A percentile compares a stretch with the other conserved stretches of the same genome.
Evolutionary conservation across 2,888 invertebrate genomes (phyloP).

Genomic region (Oegoconia quadripuncta): DNA sequence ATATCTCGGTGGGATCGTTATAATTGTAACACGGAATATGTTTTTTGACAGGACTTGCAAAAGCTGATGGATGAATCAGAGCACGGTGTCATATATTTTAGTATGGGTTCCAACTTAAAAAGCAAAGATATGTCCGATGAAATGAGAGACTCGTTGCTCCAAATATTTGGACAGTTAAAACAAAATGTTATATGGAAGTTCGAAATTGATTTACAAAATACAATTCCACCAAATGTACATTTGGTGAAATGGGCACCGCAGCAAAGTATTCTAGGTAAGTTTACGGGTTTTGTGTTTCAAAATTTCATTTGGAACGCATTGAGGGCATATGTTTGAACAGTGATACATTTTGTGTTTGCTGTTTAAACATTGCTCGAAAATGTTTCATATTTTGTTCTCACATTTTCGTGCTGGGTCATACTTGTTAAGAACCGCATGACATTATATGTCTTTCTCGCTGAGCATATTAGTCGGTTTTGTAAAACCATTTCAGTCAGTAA

Average conservation of each 20-base stretch:
- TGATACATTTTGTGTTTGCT: no score
- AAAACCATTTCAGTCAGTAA: no score
- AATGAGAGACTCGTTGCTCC: slow-evolving; percentile 39
- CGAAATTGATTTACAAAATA: slow-evolving; percentile 39
- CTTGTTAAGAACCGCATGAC: no score
- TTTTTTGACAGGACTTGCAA: slow-evolving; percentile 44
- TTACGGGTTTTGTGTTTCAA: no score
- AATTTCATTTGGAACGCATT: no score
- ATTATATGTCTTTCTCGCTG: no score
- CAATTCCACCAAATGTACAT: slow-evolving; percentile 49
- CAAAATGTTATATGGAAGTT: slow-evolving; percentile 61
- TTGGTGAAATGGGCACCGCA: slow-evolving; percentile 60
- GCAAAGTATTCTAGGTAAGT: slow-evolving; percentile 42
- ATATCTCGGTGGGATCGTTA: no score
- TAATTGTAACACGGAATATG: slow-evolving; percentile 5
- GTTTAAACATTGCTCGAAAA: no score
- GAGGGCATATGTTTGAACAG: neutral
- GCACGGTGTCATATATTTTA: slow-evolving; percentile 49
- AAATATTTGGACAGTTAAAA: slow-evolving; percentile 47
- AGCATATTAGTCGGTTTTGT: no score
- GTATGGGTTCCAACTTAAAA: slow-evolving; percentile 44
- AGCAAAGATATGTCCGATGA: slow-evolving; percentile 39
- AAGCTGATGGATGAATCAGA: slow-evolving; percentile 44
- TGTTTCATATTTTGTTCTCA: no score
- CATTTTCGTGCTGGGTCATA: no score